Base-by-base conservation (phyloP, 1,140 invertebrate species). In the Parasteatoda tepidariorum region DNA sequence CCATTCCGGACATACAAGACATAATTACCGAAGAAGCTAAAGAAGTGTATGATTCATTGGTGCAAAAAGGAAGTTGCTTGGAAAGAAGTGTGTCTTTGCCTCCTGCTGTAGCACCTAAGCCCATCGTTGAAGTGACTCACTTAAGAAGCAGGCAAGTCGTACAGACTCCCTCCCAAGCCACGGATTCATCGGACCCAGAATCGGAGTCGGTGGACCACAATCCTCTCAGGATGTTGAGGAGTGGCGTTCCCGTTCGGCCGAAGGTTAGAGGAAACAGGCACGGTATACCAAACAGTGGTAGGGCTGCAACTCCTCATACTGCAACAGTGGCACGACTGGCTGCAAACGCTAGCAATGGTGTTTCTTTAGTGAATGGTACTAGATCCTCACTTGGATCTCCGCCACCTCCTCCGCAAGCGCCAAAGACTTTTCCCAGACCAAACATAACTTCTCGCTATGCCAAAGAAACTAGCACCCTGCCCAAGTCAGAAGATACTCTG, bases 11-110 rank as follows among this genome's bases (percentile, higher is more conserved):
- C 41, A 86, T 87, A 11, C 85, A 87, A 22, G 86, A 86, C 74
- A 90, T 89, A 41, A 89, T 92, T 84, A 90, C 91, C 57, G 91
- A 92, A 75, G 91, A 91, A 85, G 91, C 95, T 38, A 95, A 96
- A 87, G 93, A 95, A 87, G 97, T 96, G 0, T 98, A 98, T 90
- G 95, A 95, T 87, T 94, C 94, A 85, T 90, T 98, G 38, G 95
- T 98, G 54, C 96, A 97, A 86, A 93, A 92, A 64, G 92, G 92
- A 13, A 88, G 85, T 30, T 70, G 55, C 15, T 41, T 81, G 13
- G 84, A 79, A 85, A 61, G 84, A 48, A 79, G 61, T 73, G 38
- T 54, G 18, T 48, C 70, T 5, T n/a, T 64, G 6, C 61, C 41
- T 6, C 74, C 78, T 70, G 18, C 68, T 33, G 67, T 71, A 30